Evolutionary conservation across 2,113 vertebrate genomes (phyloP), one percentile per base, ranked within the genome.

Genomic region (Amphiprion ocellaris): DNA sequence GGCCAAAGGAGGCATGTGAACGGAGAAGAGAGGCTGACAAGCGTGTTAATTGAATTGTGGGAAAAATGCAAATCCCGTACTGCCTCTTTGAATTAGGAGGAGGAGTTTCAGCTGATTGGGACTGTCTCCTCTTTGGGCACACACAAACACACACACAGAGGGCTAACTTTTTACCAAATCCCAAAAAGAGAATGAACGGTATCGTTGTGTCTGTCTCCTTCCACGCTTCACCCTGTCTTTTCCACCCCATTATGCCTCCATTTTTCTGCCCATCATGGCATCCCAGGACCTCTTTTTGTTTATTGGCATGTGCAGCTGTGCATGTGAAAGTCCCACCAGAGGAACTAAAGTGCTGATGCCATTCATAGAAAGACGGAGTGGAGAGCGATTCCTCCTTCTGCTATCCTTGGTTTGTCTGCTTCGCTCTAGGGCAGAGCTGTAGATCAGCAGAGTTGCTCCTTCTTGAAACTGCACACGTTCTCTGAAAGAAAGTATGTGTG

Each of bases 41-140:
- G 88, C 94, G 88, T 94, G 92, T 84, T 95, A 95, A 95, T 94
- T 94, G 93, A 95, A 94, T 94, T 94, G 93, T 95, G 93, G 91
- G 92, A 90, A 92, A 92, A 93, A 95, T 94, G 92, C 93, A 92
- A 94, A 94, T 94, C 77, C 66, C 1, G 16, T 19, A 44, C 76
- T 82, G 87, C 87, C 79, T 80, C 77, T 88, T 87, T 91, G 84
- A 91, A 85, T 93, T 67, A 72, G 86, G 53, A 86, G 91, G 91
- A 77, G 90, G 90, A 84, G 89, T 85, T 85, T 88, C 47, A 65
- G 69, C 77, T 85, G 82, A 79, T 84, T 84, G 85, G 82, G 81
- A 78, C 58, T 49, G 68, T 82, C 83, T 81, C 58, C 59, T 71
- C 21, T 77, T 60, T 62, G 41, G 19, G 17, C 39, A 15, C 54